Conservation (phyloP, 1,140 invertebrate species). For the Caenorhabditis latens region DNA sequence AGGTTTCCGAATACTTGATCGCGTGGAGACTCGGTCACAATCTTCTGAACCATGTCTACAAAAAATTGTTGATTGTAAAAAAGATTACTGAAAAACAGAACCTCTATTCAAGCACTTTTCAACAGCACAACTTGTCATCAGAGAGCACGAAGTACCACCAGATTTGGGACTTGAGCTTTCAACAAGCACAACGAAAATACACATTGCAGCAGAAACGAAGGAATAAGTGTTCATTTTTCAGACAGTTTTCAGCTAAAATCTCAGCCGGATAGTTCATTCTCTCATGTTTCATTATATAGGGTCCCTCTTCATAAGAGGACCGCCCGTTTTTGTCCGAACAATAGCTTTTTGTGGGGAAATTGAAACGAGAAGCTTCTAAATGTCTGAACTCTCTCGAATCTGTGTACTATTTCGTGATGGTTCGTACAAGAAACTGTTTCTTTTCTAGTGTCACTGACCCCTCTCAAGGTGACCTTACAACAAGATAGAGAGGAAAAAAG, state of each 20-base stretch:
- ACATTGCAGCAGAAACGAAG: not conserved
- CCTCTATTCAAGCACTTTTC: constrained; percentile 48
- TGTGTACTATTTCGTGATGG: constrained; percentile 14
- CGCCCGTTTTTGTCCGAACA: constrained; percentile 45
- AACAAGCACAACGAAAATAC: not conserved
- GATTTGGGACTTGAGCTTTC: constrained; percentile 8
- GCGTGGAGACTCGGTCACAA: not conserved
- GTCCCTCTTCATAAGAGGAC: not conserved
- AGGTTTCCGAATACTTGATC: constrained; percentile 53
- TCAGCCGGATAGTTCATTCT: constrained; percentile 23
- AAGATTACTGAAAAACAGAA: not conserved
- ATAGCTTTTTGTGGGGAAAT: constrained; percentile 28
- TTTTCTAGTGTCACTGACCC: constrained; percentile 50
- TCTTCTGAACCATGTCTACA: not conserved
- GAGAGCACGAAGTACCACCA: not conserved
- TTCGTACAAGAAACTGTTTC: constrained; percentile 48
- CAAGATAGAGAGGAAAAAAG: not conserved
- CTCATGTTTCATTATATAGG: constrained; percentile 45
- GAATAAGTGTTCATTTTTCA: constrained; percentile 18
- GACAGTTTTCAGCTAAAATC: not conserved
- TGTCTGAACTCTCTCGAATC: not conserved
- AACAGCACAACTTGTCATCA: constrained; percentile 55
- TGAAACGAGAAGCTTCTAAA: constrained; percentile 38
- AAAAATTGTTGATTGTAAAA: not conserved
- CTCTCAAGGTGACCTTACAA: constrained; percentile 48